Evolutionary conservation across 2,888 invertebrate species (phyloP).

Genomic region (Muscina levida): DNA sequence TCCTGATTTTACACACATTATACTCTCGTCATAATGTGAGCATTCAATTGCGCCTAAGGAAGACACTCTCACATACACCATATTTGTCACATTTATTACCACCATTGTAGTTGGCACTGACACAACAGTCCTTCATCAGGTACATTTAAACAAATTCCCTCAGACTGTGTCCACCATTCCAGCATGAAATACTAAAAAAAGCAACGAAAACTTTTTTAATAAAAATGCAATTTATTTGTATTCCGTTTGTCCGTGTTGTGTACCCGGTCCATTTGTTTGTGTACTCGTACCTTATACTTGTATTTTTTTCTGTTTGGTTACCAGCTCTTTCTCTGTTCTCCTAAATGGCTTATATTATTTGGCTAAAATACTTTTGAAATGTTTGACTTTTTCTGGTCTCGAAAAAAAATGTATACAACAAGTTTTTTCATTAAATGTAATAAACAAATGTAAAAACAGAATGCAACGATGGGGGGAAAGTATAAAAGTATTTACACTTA

Average conservation of each 20-base stretch:
- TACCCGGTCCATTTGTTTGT: conserved; percentile 15
- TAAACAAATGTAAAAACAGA: conserved; percentile 17
- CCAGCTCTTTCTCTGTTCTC: neutral
- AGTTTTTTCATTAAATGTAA: conserved; percentile 32
- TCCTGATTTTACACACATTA: too few relatives aligned
- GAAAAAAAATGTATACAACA: conserved; percentile 1
- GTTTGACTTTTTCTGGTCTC: conserved; percentile 26
- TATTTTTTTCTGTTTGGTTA: neutral
- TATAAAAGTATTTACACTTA: conserved; percentile 25
- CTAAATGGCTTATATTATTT: conserved; percentile 32
- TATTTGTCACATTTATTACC: too few relatives aligned
- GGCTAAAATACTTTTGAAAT: conserved; percentile 33
- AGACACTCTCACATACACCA: too few relatives aligned
- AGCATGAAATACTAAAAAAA: neutral
- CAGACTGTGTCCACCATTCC: neutral
- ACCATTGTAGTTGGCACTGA: neutral
- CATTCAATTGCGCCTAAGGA: too few relatives aligned
- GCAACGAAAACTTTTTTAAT: conserved; percentile 19
- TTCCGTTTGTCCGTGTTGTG: conserved; percentile 11
- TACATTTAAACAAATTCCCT: conserved; percentile 7
- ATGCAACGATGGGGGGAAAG: neutral
- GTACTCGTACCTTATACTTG: neutral
- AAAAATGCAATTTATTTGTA: conserved; percentile 32
- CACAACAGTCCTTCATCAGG: neutral
- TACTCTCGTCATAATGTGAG: too few relatives aligned